Conservation (phyloP, 1,140 invertebrate species). For the Elymnias hypermnestra region DNA sequence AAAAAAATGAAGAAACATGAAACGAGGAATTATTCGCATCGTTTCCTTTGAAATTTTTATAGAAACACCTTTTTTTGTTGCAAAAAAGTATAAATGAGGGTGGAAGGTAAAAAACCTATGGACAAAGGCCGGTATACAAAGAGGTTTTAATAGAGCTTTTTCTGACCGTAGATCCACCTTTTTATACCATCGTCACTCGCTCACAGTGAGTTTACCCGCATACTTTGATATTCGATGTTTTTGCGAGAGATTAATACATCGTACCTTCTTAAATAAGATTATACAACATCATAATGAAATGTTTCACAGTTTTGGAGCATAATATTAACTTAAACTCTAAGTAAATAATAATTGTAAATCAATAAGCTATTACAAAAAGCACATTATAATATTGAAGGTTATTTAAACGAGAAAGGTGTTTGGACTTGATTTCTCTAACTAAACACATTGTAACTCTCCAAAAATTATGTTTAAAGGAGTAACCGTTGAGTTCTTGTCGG, state of each 20-base stretch:
- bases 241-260: neutral
- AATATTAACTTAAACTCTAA: too few species aligned
- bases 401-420: too few species aligned
- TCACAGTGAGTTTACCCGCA: conserved; percentile 6
- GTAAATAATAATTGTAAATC: too few species aligned
- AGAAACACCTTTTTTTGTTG: conserved; percentile 66
- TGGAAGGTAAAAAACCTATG: conserved; percentile 59
- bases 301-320: neutral
- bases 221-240: conserved; percentile 10
- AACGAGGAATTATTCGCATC: conserved; percentile 75
- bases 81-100: conserved; percentile 71
- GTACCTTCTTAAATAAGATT: too few species aligned
- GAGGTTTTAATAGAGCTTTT: conserved; percentile 56
- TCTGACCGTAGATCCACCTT: conserved; percentile 47
- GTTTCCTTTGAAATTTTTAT: conserved; percentile 70
- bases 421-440: too few species aligned
- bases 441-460: too few species aligned
- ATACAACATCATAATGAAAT: too few species aligned
- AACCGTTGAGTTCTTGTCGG: too few species aligned
- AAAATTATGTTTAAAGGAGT: too few species aligned
- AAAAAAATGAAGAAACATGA: conserved; percentile 69
- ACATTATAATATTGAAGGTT: too few species aligned
- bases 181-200: conserved; percentile 26
- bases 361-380: too few species aligned
- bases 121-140: conserved; percentile 62